Evolutionary conservation across 2,888 invertebrate genomes (phyloP), one percentile per base, ranked within the genome.

Genomic region (Melipona bicolor): DNA sequence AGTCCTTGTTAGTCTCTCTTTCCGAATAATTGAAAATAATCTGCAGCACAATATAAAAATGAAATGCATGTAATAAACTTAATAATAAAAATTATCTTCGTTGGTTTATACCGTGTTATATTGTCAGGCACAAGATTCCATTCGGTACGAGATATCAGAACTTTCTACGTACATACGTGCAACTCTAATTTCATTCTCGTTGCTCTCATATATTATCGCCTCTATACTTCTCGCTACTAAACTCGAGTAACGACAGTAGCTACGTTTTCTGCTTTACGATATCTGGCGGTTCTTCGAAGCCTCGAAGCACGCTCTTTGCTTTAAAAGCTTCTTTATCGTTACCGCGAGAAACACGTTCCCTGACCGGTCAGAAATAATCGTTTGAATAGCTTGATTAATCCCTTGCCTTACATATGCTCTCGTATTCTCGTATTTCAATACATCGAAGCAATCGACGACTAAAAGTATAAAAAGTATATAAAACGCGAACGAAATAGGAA

Each of bases 311-410:
- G 17, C 27, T 52, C 49, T 67, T 27, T 27, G 61, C 54, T 71
- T 52, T 65, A 54, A 77, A 77, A 72, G 71, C 61, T 61, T 72
- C 2, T 68, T 81, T 81, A 77, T 81, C 77, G 27, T n/a, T 36
- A 9, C 27, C 67, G 67, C 71, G 77, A 5, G 71, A 68, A 81
- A 81, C 71, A 62, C 67, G 72, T 77, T 77, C 67, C 54, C 61
- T 62, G 72, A 77, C 67, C 52, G 62, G 61, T 68, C 71, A 68
- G 54, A 71, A 72, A 54, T 77, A 72, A 77, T 81, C 81, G 36
- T 61, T 61, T 24, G 59, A 67, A 72, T 13, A 36, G 67, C 69
- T 72, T 61, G 72, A 77, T 81, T 62, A 77, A 77, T 54, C 68
- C 52, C 36, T 13, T 21, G 19, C n/a, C 21, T 79, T 43, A 65